Evolutionary conservation across 2,113 vertebrate genomes (phyloP).

Genomic region (Cochlearius cochlearius): DNA sequence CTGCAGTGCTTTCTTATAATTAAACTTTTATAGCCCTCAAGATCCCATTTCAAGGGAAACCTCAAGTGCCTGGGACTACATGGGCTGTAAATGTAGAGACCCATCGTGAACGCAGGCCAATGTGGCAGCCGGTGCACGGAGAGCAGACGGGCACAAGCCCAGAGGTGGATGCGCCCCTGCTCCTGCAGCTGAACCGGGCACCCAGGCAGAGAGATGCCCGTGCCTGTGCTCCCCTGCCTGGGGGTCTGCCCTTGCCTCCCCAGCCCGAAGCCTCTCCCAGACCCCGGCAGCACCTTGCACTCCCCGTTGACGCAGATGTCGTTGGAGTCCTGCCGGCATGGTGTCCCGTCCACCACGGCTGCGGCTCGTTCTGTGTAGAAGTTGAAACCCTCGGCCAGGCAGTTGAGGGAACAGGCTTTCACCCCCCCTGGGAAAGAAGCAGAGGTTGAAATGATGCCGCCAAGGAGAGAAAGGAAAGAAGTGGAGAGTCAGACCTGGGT

Average conservation of each 20-base stretch:
- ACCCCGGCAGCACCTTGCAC: constrained; percentile 83
- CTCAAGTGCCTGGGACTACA: neutral
- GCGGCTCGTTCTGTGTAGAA: constrained; percentile 96
- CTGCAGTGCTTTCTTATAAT: neutral
- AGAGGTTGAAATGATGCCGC: neutral
- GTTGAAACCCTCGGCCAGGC: constrained; percentile 96
- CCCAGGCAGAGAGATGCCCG: no score
- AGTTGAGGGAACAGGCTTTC: constrained; percentile 95
- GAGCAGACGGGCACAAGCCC: rapidly evolving
- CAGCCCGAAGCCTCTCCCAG: rapidly evolving
- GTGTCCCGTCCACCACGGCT: constrained; percentile 92
- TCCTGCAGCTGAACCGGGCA: neutral
- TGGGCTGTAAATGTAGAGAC: neutral
- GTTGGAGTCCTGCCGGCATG: constrained; percentile 88
- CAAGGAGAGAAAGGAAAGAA: neutral
- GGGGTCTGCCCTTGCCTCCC: neutral
- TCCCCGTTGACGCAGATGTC: constrained; percentile 96
- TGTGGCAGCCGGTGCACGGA: rapidly evolving
- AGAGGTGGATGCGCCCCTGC: neutral
- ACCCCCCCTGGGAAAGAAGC: constrained; percentile 83
- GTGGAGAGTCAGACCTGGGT: neutral
- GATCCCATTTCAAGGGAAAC: neutral
- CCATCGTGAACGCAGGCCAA: rapidly evolving
- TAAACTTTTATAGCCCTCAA: neutral
- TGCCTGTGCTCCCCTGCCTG: rapidly evolving